Evolutionary conservation across 2,888 invertebrate species (phyloP).

Genomic region (Spodoptera picta): DNA sequence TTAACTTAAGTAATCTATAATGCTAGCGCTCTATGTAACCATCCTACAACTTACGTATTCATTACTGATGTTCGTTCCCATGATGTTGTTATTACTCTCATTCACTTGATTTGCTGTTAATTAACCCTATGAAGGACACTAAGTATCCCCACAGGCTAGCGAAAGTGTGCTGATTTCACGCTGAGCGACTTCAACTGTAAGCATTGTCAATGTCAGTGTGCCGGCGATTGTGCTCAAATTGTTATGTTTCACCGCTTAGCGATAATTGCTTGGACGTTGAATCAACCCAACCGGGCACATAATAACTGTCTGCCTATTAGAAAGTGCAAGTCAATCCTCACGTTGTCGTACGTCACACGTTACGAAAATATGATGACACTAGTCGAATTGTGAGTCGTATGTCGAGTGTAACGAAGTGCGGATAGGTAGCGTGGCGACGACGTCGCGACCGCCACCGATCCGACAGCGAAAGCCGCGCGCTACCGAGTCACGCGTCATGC

Average conservation of each 20-base stretch:
- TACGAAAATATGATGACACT: constrained; percentile 60
- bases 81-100: not conserved
- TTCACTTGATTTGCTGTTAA: not conserved
- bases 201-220: constrained; percentile 74
- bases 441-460: constrained; percentile 55
- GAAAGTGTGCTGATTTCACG: constrained; percentile 66
- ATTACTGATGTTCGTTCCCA: too few relatives aligned
- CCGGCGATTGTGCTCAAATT: constrained; percentile 73
- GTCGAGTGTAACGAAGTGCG: constrained; percentile 68
- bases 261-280: constrained; percentile 70
- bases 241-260: constrained; percentile 73
- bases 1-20: too few relatives aligned
- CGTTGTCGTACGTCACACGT: constrained; percentile 47
- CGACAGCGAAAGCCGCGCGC: constrained; percentile 79
- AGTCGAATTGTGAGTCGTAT: constrained; percentile 63
- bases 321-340: constrained; percentile 72
- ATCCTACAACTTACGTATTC: too few relatives aligned
- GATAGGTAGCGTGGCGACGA: constrained; percentile 50
- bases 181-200: constrained; percentile 70
- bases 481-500: constrained; percentile 77
- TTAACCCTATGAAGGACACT: constrained; percentile 22
- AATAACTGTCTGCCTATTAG: constrained; percentile 66
- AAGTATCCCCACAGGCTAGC: constrained; percentile 46
- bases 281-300: constrained; percentile 65
- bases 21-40: too few relatives aligned